phyloP scores from a whole-genome alignment of 2,113 vertebrate species.

The Albula glossodonta region DNA sequence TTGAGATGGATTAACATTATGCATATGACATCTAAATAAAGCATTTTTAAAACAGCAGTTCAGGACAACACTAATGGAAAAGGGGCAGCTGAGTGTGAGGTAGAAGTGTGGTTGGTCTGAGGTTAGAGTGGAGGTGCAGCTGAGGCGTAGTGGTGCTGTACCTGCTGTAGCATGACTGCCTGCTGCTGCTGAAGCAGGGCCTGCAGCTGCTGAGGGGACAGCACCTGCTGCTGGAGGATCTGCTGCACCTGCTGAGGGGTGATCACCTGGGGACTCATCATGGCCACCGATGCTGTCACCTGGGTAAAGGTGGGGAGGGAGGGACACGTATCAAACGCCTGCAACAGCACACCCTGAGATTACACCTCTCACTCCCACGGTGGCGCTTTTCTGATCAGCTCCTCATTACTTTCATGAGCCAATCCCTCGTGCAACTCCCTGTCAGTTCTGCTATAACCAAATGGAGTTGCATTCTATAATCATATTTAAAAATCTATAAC shows the following conservation, averaged over 20 bases:
- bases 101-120: background rate
- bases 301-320: constrained; percentile 41
- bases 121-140: background rate
- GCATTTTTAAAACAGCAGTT: no score
- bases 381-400: no score
- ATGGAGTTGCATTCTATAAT: no score
- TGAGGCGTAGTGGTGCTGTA: constrained; percentile 64
- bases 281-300: constrained; percentile 86
- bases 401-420: no score
- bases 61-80: no score
- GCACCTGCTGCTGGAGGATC: constrained; percentile 84
- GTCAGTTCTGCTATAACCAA: no score
- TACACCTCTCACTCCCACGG: no score
- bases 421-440: no score
- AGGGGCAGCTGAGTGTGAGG: background rate
- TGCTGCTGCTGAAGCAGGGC: constrained; percentile 92
- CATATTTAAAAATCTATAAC: no score
- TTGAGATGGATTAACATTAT: no score
- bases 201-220: constrained; percentile 88
- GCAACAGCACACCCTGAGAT: background rate
- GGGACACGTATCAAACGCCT: background rate
- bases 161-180: constrained; percentile 91
- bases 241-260: constrained; percentile 90
- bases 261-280: constrained; percentile 91
- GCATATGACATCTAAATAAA: no score